Percentiles rank a stretch among this genome's conserved stretches.
phyloP scores from a whole-genome alignment of 2,113 vertebrate genomes.

The Indicator maculatus region DNA sequence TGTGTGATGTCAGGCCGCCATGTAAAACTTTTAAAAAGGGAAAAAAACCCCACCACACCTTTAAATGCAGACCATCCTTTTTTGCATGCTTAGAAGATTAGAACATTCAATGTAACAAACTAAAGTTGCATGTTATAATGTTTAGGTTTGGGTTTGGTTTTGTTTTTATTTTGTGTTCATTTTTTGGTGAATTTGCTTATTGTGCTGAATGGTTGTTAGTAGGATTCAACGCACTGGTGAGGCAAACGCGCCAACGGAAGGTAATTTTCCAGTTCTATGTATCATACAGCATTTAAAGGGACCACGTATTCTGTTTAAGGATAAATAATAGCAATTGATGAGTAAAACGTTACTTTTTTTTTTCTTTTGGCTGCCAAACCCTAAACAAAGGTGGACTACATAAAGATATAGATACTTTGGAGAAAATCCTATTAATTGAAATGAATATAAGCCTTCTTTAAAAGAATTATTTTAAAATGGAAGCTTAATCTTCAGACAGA shows the following conservation, averaged over 20 bases:
- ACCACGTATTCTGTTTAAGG: constrained; percentile 75
- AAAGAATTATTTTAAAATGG: constrained; percentile 53
- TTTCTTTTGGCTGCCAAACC: constrained; percentile 76
- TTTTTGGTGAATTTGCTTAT: constrained; percentile 82
- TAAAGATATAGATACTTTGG: constrained; percentile 4
- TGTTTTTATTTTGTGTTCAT: constrained; percentile 68
- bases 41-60: constrained; percentile 25
- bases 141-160: constrained; percentile 76
- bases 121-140: constrained; percentile 84
- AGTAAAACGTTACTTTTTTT: constrained; percentile 41
- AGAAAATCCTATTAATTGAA: constrained; percentile 57
- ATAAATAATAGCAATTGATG: constrained; percentile 46
- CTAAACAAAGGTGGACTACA: constrained; percentile 60
- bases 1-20: constrained; percentile 80
- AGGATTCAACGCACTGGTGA: constrained; percentile 79
- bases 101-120: constrained; percentile 82
- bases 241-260: constrained; percentile 78
- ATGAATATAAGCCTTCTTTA: constrained; percentile 63
- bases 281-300: constrained; percentile 84
- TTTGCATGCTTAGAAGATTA: constrained; percentile 86
- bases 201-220: constrained; percentile 78
- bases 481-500: constrained; percentile 64
- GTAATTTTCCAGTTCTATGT: constrained; percentile 77
- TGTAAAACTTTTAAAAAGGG: constrained; percentile 70
- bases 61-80: constrained; percentile 82